These are phyloP conservation scores for Pocillopora meandrina DNA, from an alignment of 92 coral and sea anemone genomes.

Conservation along the genomic window DNA sequence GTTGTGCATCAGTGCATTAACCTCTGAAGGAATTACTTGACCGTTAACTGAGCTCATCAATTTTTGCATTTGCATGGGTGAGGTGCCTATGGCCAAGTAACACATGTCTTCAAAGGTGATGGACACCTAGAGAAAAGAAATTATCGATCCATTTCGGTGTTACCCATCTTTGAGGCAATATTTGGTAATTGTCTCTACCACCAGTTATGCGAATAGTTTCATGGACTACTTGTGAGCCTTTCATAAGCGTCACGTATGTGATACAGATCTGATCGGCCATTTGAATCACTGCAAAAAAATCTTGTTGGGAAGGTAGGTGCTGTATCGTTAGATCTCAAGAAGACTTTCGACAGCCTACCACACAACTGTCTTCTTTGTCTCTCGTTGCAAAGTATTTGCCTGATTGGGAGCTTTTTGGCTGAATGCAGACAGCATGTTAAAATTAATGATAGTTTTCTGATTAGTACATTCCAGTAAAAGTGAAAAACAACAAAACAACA, in stretches of 20 bases:
- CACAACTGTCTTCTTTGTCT: neutral
- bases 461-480: no score
- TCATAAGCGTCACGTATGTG: neutral
- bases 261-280: neutral
- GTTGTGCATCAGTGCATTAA: no score
- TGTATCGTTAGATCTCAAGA: neutral
- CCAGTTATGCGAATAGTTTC: neutral
- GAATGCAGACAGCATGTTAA: no score
- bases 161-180: neutral
- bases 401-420: no score
- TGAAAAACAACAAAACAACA: no score
- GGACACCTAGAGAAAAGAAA: neutral
- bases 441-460: no score
- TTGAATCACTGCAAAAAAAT: neutral
- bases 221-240: neutral
- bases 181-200: neutral
- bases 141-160: neutral
- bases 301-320: neutral
- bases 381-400: no score
- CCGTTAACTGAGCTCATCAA: conserved; percentile 1
- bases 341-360: neutral
- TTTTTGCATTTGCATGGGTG: conserved; percentile 10
- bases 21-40: no score
- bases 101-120: conserved; percentile 1
- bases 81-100: neutral